Conservation (phyloP, 2,888 invertebrate genomes). For the Plagodis dolabraria region DNA sequence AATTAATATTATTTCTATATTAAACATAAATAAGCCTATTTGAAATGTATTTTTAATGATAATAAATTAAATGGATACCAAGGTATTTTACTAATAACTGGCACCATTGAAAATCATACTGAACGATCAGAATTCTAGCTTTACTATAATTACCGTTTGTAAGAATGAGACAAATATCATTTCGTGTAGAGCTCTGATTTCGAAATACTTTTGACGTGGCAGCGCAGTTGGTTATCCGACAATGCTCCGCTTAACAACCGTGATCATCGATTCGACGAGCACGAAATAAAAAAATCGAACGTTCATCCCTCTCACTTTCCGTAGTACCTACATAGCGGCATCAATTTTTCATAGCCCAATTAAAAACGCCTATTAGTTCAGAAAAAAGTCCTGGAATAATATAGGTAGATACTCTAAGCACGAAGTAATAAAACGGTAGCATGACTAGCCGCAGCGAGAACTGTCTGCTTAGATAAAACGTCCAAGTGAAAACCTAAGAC, state of each 20-base stretch:
- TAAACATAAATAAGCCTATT: conserved; percentile 2
- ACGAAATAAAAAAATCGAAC: conserved; percentile 43
- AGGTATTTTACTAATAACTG: too few relatives aligned
- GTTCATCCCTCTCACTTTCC: conserved; percentile 55
- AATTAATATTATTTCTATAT: conserved; percentile 9
- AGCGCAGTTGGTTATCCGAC: conserved; percentile 44
- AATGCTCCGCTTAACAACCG: conserved; percentile 47
- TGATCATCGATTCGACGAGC: conserved; percentile 58
- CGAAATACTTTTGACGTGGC: conserved; percentile 32
- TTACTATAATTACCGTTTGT: too few relatives aligned
- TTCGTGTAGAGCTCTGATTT: conserved; percentile 31
- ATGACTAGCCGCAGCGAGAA: too few relatives aligned
- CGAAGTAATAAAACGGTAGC: too few relatives aligned
- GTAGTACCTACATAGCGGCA: conserved; percentile 15
- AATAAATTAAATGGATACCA: neutral
- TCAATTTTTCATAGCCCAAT: conserved; percentile 12
- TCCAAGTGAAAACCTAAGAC: too few relatives aligned
- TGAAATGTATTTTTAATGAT: conserved; percentile 5
- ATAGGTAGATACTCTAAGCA: too few relatives aligned
- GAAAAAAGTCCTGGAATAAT: too few relatives aligned
- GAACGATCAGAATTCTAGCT: too few relatives aligned
- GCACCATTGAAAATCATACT: too few relatives aligned
- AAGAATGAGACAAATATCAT: conserved; percentile 6
- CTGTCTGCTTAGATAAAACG: too few relatives aligned
- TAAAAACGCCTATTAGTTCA: neutral